Conservation (phyloP, 2,888 invertebrate species). For the Dichetophora obliterata region DNA sequence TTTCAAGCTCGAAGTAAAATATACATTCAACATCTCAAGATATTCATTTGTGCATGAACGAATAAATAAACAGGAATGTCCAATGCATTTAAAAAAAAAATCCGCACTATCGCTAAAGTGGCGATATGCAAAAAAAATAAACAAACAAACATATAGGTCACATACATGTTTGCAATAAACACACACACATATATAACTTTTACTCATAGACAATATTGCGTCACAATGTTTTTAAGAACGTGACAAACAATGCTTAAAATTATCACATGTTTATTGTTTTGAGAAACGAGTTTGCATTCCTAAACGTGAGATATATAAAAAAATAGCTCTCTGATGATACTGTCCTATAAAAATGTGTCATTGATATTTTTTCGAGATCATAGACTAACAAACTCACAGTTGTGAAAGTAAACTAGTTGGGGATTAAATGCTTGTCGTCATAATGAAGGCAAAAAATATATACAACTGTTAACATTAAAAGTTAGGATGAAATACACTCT, state of each 20-base stretch:
- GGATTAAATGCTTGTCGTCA: too few species aligned
- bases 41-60: too few species aligned
- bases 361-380: background rate
- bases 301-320: background rate
- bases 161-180: too few species aligned
- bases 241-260: conserved; percentile 19
- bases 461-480: background rate
- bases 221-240: conserved; percentile 23
- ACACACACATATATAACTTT: too few species aligned
- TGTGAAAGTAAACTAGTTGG: background rate
- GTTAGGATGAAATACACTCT: background rate
- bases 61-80: too few species aligned
- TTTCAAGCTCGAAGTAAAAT: too few species aligned
- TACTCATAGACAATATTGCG: background rate
- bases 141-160: too few species aligned
- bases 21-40: too few species aligned
- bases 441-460: background rate
- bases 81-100: too few species aligned
- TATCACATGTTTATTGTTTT: background rate
- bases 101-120: too few species aligned
- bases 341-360: background rate
- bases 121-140: too few species aligned
- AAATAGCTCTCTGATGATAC: background rate
- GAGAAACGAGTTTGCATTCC: background rate
- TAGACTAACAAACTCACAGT: background rate